Evolutionary conservation across 2,797 vertebrate genomes (phyloP).

Genomic region (Eremophila alpestris): DNA sequence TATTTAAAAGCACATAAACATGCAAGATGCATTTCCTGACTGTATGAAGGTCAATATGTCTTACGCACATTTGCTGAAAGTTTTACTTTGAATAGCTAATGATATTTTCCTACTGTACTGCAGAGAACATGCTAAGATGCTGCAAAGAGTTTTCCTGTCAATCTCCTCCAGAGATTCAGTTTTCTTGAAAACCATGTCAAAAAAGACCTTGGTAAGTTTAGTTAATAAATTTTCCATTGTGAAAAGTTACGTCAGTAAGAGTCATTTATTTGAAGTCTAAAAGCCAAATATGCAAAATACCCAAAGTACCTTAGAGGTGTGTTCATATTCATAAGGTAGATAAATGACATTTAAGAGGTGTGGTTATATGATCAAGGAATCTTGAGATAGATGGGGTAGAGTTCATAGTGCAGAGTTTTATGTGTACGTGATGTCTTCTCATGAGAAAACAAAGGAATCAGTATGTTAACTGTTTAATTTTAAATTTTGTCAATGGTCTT

Average conservation of each 20-base stretch:
- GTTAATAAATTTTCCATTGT: conserved; percentile 29
- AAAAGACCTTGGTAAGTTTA: conserved; percentile 63
- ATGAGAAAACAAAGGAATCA: neutral
- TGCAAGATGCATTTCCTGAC: conserved; percentile 89
- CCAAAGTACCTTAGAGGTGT: conserved; percentile 22
- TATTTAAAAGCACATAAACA: conserved; percentile 92
- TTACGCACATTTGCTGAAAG: conserved; percentile 71
- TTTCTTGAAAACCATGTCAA: conserved; percentile 50
- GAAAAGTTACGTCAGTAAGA: conserved; percentile 33
- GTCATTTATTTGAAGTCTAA: conserved; percentile 33
- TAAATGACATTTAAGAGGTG: neutral
- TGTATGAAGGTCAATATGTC: conserved; percentile 77
- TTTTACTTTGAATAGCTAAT: conserved; percentile 78
- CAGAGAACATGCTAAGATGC: conserved; percentile 55
- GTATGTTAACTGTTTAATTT: neutral
- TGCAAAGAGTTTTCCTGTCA: conserved; percentile 55
- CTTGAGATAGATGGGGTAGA: neutral
- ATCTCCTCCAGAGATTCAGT: conserved; percentile 21
- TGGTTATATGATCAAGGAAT: neutral
- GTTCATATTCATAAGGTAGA: conserved; percentile 59
- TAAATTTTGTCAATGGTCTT: neutral
- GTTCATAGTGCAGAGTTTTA: neutral
- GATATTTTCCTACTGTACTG: conserved; percentile 59
- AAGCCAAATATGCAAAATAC: conserved; percentile 37
- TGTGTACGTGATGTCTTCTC: neutral